Conservation (phyloP, 1,140 invertebrate species). For the Caenorhabditis remanei region DNA sequence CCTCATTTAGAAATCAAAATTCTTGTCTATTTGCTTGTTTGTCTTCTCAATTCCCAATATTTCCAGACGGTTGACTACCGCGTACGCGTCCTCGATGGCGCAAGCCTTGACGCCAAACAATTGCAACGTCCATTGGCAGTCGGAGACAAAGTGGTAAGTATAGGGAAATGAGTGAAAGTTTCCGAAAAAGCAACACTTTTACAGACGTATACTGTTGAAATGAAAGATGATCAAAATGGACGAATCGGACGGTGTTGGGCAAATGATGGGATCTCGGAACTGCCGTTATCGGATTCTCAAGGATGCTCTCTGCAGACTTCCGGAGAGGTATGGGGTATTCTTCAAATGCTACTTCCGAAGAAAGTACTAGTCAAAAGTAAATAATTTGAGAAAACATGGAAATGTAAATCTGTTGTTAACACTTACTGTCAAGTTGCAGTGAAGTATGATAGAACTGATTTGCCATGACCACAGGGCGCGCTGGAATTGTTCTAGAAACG, state of each 20-base stretch:
- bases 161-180: background rate
- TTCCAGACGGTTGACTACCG: conserved; percentile 70
- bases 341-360: conserved; percentile 20
- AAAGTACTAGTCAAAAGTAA: too few species aligned
- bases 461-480: too few species aligned
- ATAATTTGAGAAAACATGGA: too few species aligned
- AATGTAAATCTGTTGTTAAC: too few species aligned
- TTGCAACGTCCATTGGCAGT: conserved; percentile 72
- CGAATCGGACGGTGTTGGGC: conserved; percentile 77
- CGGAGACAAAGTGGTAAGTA: conserved; percentile 74
- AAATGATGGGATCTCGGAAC: conserved; percentile 72
- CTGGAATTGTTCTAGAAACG: too few species aligned
- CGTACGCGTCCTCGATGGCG: conserved; percentile 73
- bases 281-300: conserved; percentile 73
- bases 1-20: too few species aligned
- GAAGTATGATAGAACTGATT: too few species aligned
- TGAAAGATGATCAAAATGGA: conserved; percentile 70
- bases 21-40: too few species aligned
- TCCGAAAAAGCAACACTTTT: conserved; percentile 14
- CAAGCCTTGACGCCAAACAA: conserved; percentile 65
- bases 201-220: conserved; percentile 74
- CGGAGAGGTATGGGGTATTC: conserved; percentile 4
- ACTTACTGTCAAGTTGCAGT: too few species aligned
- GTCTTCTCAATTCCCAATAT: background rate
- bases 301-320: conserved; percentile 73